phyloP scores from a whole-genome alignment of 2,888 invertebrate genomes.

The Dolichomitus sp. region DNA sequence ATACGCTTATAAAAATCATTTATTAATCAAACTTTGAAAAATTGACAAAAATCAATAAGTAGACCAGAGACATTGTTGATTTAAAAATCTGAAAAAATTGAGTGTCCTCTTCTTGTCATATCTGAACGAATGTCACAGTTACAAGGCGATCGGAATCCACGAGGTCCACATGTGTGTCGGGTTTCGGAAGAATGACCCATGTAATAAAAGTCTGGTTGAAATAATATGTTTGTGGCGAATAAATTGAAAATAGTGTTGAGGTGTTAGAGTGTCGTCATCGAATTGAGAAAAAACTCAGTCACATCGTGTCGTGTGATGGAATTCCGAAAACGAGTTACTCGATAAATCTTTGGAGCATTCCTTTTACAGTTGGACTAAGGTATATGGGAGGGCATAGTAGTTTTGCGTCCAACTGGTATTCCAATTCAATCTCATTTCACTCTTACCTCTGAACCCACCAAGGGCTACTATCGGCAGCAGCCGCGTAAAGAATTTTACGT shows the following conservation, averaged over 20 bases:
- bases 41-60: too few relatives aligned
- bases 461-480: neutral
- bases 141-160: too few relatives aligned
- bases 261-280: neutral
- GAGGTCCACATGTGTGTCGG: too few relatives aligned
- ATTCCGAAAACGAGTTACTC: slow-evolving; percentile 39
- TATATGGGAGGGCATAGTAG: slow-evolving; percentile 9
- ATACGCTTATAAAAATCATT: too few relatives aligned
- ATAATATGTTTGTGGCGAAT: neutral
- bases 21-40: too few relatives aligned
- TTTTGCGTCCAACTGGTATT: slow-evolving; percentile 47
- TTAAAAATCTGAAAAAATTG: too few relatives aligned
- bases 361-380: slow-evolving; percentile 7
- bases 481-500: slow-evolving; percentile 42
- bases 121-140: too few relatives aligned
- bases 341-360: slow-evolving; percentile 31
- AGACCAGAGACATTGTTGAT: too few relatives aligned
- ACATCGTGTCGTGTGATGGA: neutral
- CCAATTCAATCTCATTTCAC: slow-evolving; percentile 34
- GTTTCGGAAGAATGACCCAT: too few relatives aligned
- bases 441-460: slow-evolving; percentile 10
- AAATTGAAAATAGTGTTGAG: neutral
- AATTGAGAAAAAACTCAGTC: neutral
- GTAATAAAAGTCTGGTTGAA: neutral
- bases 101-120: too few relatives aligned